Evolutionary conservation across 2,888 invertebrate genomes (phyloP).

Genomic region (Halictus quadricinctus): DNA sequence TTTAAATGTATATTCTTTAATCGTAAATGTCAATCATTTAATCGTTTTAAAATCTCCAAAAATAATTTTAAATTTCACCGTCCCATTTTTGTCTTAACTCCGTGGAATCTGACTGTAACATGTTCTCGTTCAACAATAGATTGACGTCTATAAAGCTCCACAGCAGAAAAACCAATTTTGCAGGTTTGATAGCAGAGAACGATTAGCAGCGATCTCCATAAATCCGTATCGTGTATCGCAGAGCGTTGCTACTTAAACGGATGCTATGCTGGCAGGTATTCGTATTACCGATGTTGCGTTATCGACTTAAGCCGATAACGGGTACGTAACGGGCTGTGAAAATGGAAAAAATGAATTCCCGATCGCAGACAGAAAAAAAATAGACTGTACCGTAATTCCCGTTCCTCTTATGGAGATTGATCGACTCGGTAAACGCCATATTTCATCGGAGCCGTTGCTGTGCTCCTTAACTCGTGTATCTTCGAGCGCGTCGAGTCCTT

Average conservation of each 20-base stretch:
- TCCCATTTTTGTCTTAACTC: too few species aligned
- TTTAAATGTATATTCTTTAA: background rate
- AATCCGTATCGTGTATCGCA: constrained; percentile 18
- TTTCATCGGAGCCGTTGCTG: constrained; percentile 18
- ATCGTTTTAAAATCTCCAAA: too few species aligned
- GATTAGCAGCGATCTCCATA: constrained; percentile 33
- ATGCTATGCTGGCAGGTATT: constrained; percentile 27
- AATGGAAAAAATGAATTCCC: constrained; percentile 58
- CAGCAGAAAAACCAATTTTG: constrained; percentile 4
- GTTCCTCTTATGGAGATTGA: constrained; percentile 38
- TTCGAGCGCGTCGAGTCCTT: constrained; percentile 18
- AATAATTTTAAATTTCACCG: too few species aligned
- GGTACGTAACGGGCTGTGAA: constrained; percentile 60
- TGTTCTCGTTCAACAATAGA: background rate
- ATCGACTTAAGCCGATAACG: constrained; percentile 58
- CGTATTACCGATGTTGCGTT: constrained; percentile 42
- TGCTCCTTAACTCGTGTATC: constrained; percentile 14
- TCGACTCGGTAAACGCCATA: constrained; percentile 24
- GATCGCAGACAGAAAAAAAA: constrained; percentile 29
- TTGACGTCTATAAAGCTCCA: background rate
- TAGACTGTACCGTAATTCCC: constrained; percentile 27
- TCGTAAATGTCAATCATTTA: too few species aligned
- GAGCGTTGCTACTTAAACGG: constrained; percentile 33
- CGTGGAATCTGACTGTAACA: too few species aligned
- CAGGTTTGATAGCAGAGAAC: constrained; percentile 33